A percentile compares a stretch with the other conserved stretches of the same genome.
Evolutionary conservation across 2,888 invertebrate species (phyloP).

Genomic region (Drosophila longiperda): DNA sequence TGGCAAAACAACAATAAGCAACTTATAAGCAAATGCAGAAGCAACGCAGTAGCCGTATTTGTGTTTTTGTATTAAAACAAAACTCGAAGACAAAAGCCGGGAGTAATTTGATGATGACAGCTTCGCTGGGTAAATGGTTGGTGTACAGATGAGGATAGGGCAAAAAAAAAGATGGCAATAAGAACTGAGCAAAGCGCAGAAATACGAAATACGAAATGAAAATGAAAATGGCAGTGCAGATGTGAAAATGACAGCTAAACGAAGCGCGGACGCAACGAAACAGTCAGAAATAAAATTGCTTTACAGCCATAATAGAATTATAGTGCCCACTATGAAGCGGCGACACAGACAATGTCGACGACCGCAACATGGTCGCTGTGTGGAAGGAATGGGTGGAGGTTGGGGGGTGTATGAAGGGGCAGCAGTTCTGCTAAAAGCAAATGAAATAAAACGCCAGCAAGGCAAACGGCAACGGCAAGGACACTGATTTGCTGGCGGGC

Average conservation of each 20-base stretch:
- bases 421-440: slow-evolving; percentile 44
- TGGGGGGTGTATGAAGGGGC: background rate
- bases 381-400: no score
- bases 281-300: slow-evolving; percentile 69
- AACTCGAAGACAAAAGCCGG: slow-evolving; percentile 61
- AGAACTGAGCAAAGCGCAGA: slow-evolving; percentile 50
- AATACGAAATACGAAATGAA: slow-evolving; percentile 67
- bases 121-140: slow-evolving; percentile 47
- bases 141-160: slow-evolving; percentile 3
- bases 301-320: slow-evolving; percentile 76
- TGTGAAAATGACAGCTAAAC: slow-evolving; percentile 64
- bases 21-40: slow-evolving; percentile 31
- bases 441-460: slow-evolving; percentile 61
- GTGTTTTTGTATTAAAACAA: slow-evolving; percentile 52
- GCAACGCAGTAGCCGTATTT: slow-evolving; percentile 35
- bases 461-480: slow-evolving; percentile 49
- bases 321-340: slow-evolving; percentile 62
- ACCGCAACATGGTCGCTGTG: slow-evolving; percentile 29
- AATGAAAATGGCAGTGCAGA: slow-evolving; percentile 66
- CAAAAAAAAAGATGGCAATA: background rate
- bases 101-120: slow-evolving; percentile 78
- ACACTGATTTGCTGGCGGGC: slow-evolving; percentile 62
- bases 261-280: slow-evolving; percentile 28
- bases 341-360: slow-evolving; percentile 20
- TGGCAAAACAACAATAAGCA: slow-evolving; percentile 4